phyloP scores from a whole-genome alignment of 2,888 invertebrate genomes.

The Molanna angustata region DNA sequence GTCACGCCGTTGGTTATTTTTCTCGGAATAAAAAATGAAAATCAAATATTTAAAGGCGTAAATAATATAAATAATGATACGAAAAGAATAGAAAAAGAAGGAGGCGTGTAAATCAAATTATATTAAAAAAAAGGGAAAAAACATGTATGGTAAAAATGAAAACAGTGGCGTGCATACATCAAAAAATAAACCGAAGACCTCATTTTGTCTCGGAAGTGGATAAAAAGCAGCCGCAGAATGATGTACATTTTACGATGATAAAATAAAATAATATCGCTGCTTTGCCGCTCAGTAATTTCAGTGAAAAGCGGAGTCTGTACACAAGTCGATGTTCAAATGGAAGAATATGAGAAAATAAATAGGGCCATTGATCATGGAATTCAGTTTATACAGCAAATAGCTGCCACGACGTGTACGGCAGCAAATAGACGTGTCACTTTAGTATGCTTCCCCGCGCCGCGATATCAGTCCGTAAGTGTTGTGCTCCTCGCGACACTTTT shows the following conservation, averaged over 20 bases:
- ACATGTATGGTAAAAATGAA: background rate
- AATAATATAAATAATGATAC: too few relatives aligned
- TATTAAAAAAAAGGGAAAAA: background rate
- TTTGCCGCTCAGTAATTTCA: slow-evolving; percentile 4
- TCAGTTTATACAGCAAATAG: slow-evolving; percentile 23
- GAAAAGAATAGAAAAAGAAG: too few relatives aligned
- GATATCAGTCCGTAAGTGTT: too few relatives aligned
- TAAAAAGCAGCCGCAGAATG: slow-evolving; percentile 6
- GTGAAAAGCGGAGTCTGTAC: slow-evolving; percentile 1
- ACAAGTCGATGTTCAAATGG: slow-evolving; percentile 15
- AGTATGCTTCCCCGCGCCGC: background rate
- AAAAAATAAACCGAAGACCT: slow-evolving; percentile 1
- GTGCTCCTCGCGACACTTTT: too few relatives aligned
- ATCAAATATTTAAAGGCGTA: too few relatives aligned
- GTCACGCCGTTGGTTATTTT: too few relatives aligned
- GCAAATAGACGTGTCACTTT: slow-evolving; percentile 21
- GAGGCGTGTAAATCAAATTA: too few relatives aligned
- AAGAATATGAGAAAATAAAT: slow-evolving; percentile 23
- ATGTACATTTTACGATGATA: slow-evolving; percentile 11
- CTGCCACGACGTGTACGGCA: slow-evolving; percentile 17
- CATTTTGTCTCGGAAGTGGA: background rate
- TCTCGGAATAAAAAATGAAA: too few relatives aligned
- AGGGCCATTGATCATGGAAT: slow-evolving; percentile 23
- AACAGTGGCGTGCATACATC: background rate
- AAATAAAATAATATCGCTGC: slow-evolving; percentile 8